A percentile compares a stretch with the other conserved stretches of the same genome.
Conservation (phyloP, 2,888 invertebrate genomes). For the Macaria liturata region DNA sequence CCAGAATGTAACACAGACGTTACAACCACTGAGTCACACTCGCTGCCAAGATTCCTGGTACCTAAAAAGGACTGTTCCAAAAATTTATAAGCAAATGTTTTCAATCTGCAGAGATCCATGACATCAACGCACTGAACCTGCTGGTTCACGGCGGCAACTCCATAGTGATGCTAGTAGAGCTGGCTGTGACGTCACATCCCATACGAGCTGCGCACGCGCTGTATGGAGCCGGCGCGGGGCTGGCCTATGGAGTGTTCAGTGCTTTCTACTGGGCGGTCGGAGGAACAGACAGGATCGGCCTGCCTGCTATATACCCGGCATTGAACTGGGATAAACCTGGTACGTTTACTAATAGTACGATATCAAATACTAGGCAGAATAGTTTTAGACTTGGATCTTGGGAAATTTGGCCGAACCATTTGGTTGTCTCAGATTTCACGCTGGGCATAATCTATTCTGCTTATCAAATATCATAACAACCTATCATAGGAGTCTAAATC, state of each 20-base stretch:
- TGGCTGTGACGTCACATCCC: conserved; percentile 88
- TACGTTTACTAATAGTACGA: conserved; percentile 22
- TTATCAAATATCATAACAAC: too few relatives aligned
- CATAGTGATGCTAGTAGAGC: conserved; percentile 87
- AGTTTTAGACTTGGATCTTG: too few relatives aligned
- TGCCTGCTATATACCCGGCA: conserved; percentile 88
- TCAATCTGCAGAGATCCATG: conserved; percentile 76
- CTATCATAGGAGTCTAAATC: too few relatives aligned
- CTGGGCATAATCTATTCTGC: too few relatives aligned
- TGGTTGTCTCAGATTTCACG: too few relatives aligned
- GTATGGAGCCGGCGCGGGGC: conserved; percentile 84
- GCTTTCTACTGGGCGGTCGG: conserved; percentile 76
- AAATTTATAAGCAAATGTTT: neutral
- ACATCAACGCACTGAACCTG: conserved; percentile 86
- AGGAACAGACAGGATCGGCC: conserved; percentile 78
- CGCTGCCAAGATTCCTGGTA: too few relatives aligned
- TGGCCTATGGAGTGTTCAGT: conserved; percentile 78
- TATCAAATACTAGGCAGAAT: too few relatives aligned
- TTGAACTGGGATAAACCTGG: conserved; percentile 89
- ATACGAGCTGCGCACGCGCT: conserved; percentile 86
- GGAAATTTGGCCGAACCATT: too few relatives aligned
- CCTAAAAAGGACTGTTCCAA: too few relatives aligned
- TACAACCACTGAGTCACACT: too few relatives aligned
- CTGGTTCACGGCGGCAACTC: conserved; percentile 91
- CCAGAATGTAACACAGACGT: too few relatives aligned